Percentiles rank a stretch among this genome's conserved stretches.
phyloP scores from a whole-genome alignment of 2,113 vertebrate genomes.

The Telmatochromis sp. region DNA sequence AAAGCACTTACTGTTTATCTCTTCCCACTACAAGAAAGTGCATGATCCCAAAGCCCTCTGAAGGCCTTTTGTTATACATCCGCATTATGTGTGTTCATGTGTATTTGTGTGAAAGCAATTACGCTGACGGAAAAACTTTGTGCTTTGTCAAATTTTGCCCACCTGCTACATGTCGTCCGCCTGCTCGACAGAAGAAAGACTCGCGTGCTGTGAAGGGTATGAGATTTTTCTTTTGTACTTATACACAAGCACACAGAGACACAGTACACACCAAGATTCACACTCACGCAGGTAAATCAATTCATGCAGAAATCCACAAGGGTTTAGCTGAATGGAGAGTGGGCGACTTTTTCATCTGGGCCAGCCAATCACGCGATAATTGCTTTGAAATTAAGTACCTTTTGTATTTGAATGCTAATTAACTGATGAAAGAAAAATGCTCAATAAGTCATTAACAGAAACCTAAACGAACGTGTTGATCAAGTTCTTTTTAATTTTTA shows the following conservation, averaged over 20 bases:
- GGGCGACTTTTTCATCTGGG: constrained; percentile 2
- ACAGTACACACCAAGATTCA: not conserved
- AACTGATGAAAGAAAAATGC: constrained; percentile 46
- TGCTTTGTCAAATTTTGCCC: constrained; percentile 41
- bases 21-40: constrained; percentile 5
- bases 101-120: constrained; percentile 30
- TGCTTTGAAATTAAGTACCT: constrained; percentile 55
- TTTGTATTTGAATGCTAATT: constrained; percentile 57
- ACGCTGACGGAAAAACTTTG: constrained; percentile 32
- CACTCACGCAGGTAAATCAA: constrained; percentile 4
- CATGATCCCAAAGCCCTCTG: not conserved
- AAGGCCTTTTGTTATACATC: constrained; percentile 18
- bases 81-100: not conserved
- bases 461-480: constrained; percentile 28
- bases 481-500: not conserved
- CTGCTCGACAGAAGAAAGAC: not conserved
- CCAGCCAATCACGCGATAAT: constrained; percentile 49
- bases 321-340: constrained; percentile 15
- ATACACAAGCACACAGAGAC: not conserved
- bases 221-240: not conserved
- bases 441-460: constrained; percentile 54
- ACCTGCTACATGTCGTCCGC: constrained; percentile 22
- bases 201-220: constrained; percentile 12
- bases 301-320: constrained; percentile 19
- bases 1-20: constrained; percentile 39